Evolutionary conservation across 2,113 vertebrate genomes (phyloP).

Genomic region (Rhabdomys dilectus): DNA sequence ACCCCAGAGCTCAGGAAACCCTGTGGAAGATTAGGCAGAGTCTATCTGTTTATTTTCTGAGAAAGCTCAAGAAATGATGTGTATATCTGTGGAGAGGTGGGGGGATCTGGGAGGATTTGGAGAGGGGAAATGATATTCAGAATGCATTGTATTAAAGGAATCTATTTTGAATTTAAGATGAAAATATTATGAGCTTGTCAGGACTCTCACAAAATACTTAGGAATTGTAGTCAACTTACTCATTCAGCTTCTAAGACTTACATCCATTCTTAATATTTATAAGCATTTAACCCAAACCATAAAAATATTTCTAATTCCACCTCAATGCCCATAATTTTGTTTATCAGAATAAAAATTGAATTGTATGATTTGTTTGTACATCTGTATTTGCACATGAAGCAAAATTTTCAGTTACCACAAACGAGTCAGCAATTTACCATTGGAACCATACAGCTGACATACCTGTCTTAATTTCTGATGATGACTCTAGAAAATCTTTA

Average conservation of each 20-base stretch:
- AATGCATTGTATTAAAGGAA: not conserved
- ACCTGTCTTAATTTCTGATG: not conserved
- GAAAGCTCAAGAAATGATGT: not conserved
- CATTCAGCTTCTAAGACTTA: not conserved
- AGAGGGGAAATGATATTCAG: not conserved
- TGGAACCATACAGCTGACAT: not conserved
- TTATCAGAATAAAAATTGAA: not conserved
- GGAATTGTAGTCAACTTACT: fast-evolving
- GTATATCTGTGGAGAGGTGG: not conserved
- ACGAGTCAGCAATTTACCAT: not conserved
- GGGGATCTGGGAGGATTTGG: not conserved
- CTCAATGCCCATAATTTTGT: not conserved
- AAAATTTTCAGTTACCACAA: not conserved
- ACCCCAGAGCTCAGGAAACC: not conserved
- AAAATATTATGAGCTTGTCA: not conserved
- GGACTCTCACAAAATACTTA: not conserved
- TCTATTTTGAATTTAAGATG: not conserved
- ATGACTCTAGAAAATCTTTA: not conserved
- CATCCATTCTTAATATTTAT: not conserved
- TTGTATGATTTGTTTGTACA: not conserved
- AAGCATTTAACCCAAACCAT: not conserved
- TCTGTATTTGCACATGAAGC: not conserved
- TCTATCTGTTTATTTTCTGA: not conserved
- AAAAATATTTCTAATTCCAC: not conserved
- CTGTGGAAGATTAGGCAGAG: not conserved